Conservation (phyloP, 2,888 invertebrate species). For the Galeruca laticollis region DNA sequence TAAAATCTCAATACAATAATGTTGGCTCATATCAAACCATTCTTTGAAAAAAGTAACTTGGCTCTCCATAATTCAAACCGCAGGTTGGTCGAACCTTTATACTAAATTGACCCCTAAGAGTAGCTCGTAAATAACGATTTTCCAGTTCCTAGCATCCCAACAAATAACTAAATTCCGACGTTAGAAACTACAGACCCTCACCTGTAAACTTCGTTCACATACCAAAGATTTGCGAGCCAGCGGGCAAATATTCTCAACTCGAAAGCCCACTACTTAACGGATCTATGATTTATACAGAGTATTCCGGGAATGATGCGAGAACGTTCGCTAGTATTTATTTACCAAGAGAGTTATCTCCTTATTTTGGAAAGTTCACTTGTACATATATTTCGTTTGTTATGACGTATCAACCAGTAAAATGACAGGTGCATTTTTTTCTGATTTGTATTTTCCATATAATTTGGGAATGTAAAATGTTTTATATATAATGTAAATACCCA, state of each 20-base stretch:
- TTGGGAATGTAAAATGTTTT: too few relatives aligned
- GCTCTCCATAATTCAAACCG: not conserved
- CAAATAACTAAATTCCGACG: slow-evolving; percentile 18
- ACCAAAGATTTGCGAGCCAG: not conserved
- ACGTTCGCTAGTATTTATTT: too few relatives aligned
- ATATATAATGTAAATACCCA: too few relatives aligned
- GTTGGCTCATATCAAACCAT: not conserved
- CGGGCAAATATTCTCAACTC: not conserved
- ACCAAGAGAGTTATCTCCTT: too few relatives aligned
- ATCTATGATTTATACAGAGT: too few relatives aligned
- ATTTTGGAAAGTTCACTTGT: too few relatives aligned
- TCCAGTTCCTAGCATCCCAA: slow-evolving; percentile 6
- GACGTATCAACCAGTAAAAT: too few relatives aligned
- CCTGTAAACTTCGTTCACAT: slow-evolving; percentile 3
- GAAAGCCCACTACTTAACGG: not conserved
- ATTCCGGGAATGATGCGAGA: too few relatives aligned
- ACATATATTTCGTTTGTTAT: too few relatives aligned
- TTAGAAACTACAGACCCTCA: slow-evolving; percentile 7
- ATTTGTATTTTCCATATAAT: too few relatives aligned
- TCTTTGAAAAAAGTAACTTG: not conserved
- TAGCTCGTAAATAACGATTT: slow-evolving; percentile 8
- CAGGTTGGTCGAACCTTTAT: not conserved
- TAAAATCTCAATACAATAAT: not conserved
- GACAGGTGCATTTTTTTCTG: too few relatives aligned
- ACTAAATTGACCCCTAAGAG: slow-evolving; percentile 9